phyloP scores from a whole-genome alignment of 2,113 vertebrate species.

The Cynoglossus semilaevis region DNA sequence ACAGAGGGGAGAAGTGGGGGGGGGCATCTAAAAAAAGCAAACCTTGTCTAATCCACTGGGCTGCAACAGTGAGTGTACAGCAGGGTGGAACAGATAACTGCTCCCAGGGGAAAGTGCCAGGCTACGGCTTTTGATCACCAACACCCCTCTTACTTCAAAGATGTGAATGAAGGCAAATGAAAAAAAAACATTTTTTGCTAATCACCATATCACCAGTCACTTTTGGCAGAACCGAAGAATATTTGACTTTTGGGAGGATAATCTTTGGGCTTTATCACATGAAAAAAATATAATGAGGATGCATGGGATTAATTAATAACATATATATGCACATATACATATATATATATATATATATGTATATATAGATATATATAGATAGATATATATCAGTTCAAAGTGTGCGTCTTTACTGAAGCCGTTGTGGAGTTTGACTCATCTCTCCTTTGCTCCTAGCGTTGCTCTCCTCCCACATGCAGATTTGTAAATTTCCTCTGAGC shows the following conservation, averaged over 20 bases:
- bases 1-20: background rate
- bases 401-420: too few species aligned
- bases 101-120: slow-evolving; percentile 49
- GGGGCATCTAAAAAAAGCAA: slow-evolving; percentile 9
- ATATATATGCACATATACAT: too few species aligned
- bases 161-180: slow-evolving; percentile 17
- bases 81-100: slow-evolving; percentile 58
- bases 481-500: slow-evolving; percentile 18
- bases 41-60: slow-evolving; percentile 48
- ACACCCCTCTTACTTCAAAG: slow-evolving; percentile 32
- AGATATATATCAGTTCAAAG: too few species aligned
- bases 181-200: too few species aligned
- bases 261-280: too few species aligned
- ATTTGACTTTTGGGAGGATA: slow-evolving; percentile 1
- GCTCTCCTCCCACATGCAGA: slow-evolving; percentile 12
- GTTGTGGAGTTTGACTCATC: slow-evolving; percentile 29
- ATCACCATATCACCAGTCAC: too few species aligned
- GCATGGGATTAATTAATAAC: too few species aligned
- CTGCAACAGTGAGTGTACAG: slow-evolving; percentile 45
- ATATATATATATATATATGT: too few species aligned
- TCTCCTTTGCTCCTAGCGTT: slow-evolving; percentile 10
- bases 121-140: slow-evolving; percentile 40
- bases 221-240: too few species aligned
- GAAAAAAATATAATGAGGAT: too few species aligned
- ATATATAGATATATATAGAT: too few species aligned